phyloP scores from a whole-genome alignment of 2,888 invertebrate genomes.

The Holacanthella duospinosa region DNA sequence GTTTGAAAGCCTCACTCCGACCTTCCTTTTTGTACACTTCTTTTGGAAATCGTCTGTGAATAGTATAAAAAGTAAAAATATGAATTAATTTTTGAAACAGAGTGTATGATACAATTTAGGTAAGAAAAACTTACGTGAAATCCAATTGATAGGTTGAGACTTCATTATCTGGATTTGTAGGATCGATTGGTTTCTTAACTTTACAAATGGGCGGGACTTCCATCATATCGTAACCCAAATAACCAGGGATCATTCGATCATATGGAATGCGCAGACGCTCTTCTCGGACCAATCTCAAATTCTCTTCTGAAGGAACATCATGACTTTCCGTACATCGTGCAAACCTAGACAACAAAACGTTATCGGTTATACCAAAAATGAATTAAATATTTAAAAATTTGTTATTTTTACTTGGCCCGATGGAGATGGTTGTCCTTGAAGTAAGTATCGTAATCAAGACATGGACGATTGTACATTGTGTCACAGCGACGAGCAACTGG shows the following conservation, averaged over 20 bases:
- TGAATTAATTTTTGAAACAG: neutral
- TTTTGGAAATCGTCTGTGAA: conserved; percentile 20
- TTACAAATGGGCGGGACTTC: conserved; percentile 34
- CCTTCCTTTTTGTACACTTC: conserved; percentile 23
- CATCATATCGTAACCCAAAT: conserved; percentile 21
- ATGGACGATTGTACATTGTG: conserved; percentile 30
- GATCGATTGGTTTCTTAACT: conserved; percentile 27
- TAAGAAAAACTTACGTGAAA: conserved; percentile 19
- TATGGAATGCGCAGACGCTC: conserved; percentile 30
- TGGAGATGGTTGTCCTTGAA: conserved; percentile 34
- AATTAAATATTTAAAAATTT: neutral
- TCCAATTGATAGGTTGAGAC: conserved; percentile 26
- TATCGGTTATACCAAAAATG: neutral
- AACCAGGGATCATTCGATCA: conserved; percentile 32
- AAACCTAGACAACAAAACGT: conserved; percentile 20
- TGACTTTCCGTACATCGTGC: conserved; percentile 25
- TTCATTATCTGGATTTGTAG: conserved; percentile 24
- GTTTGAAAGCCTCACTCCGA: conserved; percentile 15
- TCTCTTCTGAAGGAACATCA: conserved; percentile 22
- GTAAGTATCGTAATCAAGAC: conserved; percentile 28
- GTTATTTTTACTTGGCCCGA: conserved; percentile 26
- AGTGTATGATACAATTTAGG: neutral
- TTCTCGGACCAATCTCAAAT: conserved; percentile 24
- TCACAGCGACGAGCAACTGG: conserved; percentile 28
- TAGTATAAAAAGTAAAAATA: neutral